Evolutionary conservation across 2,888 invertebrate species (phyloP).

Genomic region (Cerastis rubricosa): DNA sequence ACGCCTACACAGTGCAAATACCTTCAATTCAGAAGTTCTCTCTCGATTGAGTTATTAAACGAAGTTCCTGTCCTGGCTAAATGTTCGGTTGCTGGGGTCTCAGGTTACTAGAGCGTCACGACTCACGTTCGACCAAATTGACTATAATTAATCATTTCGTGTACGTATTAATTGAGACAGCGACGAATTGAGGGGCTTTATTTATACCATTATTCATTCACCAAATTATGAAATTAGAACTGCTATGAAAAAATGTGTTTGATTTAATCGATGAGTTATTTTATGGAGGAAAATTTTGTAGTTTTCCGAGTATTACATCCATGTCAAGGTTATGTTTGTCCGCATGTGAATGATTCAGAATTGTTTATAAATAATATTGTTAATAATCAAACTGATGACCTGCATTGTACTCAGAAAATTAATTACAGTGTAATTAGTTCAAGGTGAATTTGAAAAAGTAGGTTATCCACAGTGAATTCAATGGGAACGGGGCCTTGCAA

Average conservation of each 20-base stretch:
- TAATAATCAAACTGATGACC: constrained; percentile 23
- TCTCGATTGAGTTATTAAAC: constrained; percentile 67
- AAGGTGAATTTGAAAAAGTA: constrained; percentile 41
- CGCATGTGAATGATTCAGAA: constrained; percentile 30
- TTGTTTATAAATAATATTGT: constrained; percentile 19
- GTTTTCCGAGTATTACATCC: constrained; percentile 34
- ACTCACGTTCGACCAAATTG: constrained; percentile 77
- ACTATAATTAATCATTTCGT: constrained; percentile 84
- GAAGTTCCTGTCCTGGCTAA: constrained; percentile 68
- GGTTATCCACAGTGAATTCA: constrained; percentile 20
- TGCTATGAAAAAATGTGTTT: background rate
- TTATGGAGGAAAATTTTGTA: constrained; percentile 40
- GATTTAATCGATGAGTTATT: constrained; percentile 19
- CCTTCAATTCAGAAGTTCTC: constrained; percentile 49
- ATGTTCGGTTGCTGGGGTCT: constrained; percentile 67
- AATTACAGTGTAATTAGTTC: constrained; percentile 28
- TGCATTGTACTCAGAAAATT: constrained; percentile 29
- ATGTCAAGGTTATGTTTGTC: constrained; percentile 51
- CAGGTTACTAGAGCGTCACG: constrained; percentile 75
- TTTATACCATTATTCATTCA: constrained; percentile 30
- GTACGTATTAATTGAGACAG: constrained; percentile 71
- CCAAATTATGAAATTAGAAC: constrained; percentile 17
- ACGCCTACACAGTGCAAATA: constrained; percentile 48
- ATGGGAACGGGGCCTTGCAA: background rate
- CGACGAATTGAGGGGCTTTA: constrained; percentile 72